Evolutionary conservation across 2,797 vertebrate genomes (phyloP), one percentile per base, ranked within the genome.

Genomic region (Eulemur coronatus): DNA sequence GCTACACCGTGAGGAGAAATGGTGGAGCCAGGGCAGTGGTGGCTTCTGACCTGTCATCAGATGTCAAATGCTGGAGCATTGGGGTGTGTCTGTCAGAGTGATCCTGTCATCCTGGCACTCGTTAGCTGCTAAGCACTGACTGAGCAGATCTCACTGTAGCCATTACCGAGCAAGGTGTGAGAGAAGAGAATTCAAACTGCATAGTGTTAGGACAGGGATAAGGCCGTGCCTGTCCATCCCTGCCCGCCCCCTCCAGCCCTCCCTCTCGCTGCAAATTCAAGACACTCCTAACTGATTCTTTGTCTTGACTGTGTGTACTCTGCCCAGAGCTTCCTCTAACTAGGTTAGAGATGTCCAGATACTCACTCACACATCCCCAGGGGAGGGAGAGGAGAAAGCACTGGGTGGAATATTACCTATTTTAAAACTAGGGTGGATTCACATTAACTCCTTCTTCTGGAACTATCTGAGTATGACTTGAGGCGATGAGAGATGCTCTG

Each of bases 81-180:
- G 5, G 10, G 1, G 0, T 17, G 15, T 72, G 52, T 70, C 4
- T 24, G n/a, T 72, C 63, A 59, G 89, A 69, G 57, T 1, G 10
- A 2, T 7, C 43, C 41, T 81, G 28, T 91, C 9, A 0, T 20
- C 11, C 52, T 22, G 75, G 57, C 12, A 15, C 48, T 33, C 55
- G 26, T 18, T 38, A 35, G 57, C 46, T 17, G 24, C n/a, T 14
- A 28, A 41, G n/a, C 8, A 0, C 38, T 8, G 41, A 11, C 3
- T 0, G 61, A 43, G 72, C 52, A 33, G 43, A 48, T 13, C 2
- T 0, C 5, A 5, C 18, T 5, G 28, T 6, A 7, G 13, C 0
- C 3, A 2, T 41, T 9, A 43, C 14, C 11, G 12, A 46, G 57
- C 9, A 41, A 24, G 35, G 22, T 24, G 9, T 0, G 2, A 35